A percentile compares a stretch with the other conserved stretches of the same genome.
These are phyloP conservation scores for Limnephilus marmoratus DNA, from an alignment of 2,888 invertebrate genomes.

Conservation along the genomic window DNA sequence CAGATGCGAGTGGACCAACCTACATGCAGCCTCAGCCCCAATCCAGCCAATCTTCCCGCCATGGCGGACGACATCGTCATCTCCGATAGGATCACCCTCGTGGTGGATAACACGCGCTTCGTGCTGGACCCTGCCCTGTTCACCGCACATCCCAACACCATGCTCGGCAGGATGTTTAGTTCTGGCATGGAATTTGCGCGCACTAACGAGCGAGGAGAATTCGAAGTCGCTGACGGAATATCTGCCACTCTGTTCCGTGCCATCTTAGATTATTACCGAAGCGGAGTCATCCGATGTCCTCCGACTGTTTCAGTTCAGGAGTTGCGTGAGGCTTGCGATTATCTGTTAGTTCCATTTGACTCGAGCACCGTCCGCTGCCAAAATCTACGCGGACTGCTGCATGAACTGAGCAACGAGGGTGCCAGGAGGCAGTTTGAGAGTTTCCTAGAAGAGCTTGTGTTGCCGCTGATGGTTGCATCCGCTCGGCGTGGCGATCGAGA, in stretches of 20 bases:
- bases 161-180: conserved; percentile 99
- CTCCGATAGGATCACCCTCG: conserved; percentile 76
- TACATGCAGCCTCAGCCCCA: conserved; percentile 48
- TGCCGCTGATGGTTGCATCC: conserved; percentile 97
- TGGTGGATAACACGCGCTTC: conserved; percentile 98
- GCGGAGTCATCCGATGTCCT: conserved; percentile 94
- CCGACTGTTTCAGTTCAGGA: conserved; percentile 97
- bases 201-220: conserved; percentile 97
- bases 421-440: conserved; percentile 97
- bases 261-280: conserved; percentile 95
- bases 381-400: conserved; percentile 96
- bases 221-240: conserved; percentile 97
- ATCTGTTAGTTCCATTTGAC: conserved; percentile 97
- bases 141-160: conserved; percentile 97
- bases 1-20: conserved; percentile 54
- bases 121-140: conserved; percentile 95
- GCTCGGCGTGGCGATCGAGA: conserved; percentile 97
- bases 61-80: conserved; percentile 55
- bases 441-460: conserved; percentile 95
- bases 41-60: conserved; percentile 16
- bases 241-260: conserved; percentile 96
- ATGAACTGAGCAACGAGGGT: conserved; percentile 99
- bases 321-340: conserved; percentile 98
- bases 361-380: conserved; percentile 96
- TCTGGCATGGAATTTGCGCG: conserved; percentile 94